Evolutionary conservation across 2,888 invertebrate genomes (phyloP).

Genomic region (Tetragonisca angustula): DNA sequence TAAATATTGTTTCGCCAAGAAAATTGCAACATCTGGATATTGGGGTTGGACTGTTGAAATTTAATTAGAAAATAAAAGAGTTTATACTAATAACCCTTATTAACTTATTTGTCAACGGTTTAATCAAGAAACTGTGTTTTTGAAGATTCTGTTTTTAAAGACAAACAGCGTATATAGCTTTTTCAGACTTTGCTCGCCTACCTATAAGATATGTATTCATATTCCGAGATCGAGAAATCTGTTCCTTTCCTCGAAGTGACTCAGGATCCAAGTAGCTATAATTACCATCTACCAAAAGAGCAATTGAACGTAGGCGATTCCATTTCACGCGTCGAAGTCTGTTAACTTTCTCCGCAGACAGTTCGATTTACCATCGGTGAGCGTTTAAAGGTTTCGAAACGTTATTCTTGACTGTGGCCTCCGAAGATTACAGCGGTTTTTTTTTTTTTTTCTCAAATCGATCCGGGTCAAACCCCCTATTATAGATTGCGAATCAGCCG

Average conservation of each 20-base stretch:
- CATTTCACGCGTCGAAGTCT: not conserved
- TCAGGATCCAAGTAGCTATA: not conserved
- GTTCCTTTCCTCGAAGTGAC: not conserved
- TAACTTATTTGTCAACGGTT: too few species aligned
- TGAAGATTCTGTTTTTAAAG: too few species aligned
- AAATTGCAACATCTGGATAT: too few species aligned
- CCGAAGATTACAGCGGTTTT: slow-evolving; percentile 50
- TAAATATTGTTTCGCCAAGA: too few species aligned
- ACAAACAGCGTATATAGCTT: too few species aligned
- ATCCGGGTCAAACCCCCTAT: slow-evolving; percentile 70
- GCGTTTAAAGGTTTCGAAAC: slow-evolving; percentile 24
- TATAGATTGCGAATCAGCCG: slow-evolving; percentile 45
- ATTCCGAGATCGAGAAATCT: not conserved
- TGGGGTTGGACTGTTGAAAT: too few species aligned
- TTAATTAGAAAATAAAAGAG: too few species aligned
- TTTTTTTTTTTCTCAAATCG: slow-evolving; percentile 45
- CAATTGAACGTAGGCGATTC: not conserved
- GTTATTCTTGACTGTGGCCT: slow-evolving; percentile 40
- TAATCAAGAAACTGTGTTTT: too few species aligned
- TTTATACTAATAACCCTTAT: too few species aligned
- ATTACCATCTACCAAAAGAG: not conserved
- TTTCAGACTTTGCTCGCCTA: too few species aligned
- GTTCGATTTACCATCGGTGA: not conserved
- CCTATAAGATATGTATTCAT: not conserved
- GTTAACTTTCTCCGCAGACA: not conserved